A percentile compares a stretch with the other conserved stretches of the same genome.
These are phyloP conservation scores for Phortica magna DNA, from an alignment of 2,888 invertebrate genomes.

Conservation along the genomic window DNA sequence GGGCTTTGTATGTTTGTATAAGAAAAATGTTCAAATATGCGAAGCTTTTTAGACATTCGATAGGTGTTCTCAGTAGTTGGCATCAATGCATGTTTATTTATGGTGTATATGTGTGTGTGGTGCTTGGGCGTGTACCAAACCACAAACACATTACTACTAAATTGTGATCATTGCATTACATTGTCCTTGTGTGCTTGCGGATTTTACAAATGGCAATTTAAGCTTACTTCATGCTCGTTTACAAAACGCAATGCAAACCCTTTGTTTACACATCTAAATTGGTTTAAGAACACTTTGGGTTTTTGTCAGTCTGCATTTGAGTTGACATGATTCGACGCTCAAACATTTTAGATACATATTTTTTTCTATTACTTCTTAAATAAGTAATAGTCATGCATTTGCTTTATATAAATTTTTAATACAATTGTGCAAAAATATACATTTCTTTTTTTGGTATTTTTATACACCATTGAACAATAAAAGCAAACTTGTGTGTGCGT, in stretches of 20 bases:
- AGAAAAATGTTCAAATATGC: no score
- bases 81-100: no score
- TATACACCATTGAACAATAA: no score
- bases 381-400: no score
- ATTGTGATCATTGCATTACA: neutral
- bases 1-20: no score
- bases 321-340: no score
- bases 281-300: constrained; percentile 53
- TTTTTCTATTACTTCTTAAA: neutral
- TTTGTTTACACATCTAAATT: constrained; percentile 63
- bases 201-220: constrained; percentile 47
- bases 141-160: constrained; percentile 17
- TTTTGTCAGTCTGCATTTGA: constrained; percentile 13
- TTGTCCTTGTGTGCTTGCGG: neutral
- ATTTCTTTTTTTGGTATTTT: no score
- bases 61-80: no score
- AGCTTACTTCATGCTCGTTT: constrained; percentile 50
- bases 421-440: no score
- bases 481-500: no score
- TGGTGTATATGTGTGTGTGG: constrained; percentile 49
- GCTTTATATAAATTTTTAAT: no score
- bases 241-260: constrained; percentile 70
- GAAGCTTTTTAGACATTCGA: no score
- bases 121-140: constrained; percentile 53
- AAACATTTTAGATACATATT: neutral